Evolutionary conservation across 1,140 invertebrate genomes (phyloP).

Genomic region (Radopholus similis): DNA sequence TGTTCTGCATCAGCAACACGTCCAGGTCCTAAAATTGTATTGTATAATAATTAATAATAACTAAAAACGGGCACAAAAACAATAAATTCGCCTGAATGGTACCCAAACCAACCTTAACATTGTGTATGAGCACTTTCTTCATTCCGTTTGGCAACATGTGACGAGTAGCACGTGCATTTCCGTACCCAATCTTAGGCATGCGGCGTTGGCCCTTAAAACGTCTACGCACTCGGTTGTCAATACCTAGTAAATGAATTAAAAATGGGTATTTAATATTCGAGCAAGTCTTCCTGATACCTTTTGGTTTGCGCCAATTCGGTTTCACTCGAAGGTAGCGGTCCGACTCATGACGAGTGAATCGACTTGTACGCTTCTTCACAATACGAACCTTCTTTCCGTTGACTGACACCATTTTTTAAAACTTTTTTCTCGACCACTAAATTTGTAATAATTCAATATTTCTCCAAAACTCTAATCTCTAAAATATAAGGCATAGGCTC

Average conservation of each 20-base stretch:
- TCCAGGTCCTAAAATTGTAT: constrained; percentile 82
- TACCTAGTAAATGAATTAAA: no score
- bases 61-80: background rate
- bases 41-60: constrained; percentile 5
- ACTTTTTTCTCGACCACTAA: no score
- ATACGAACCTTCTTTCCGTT: constrained; percentile 47
- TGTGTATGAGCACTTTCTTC: constrained; percentile 82
- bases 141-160: constrained; percentile 97
- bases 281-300: no score
- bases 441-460: no score
- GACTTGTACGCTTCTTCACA: constrained; percentile 48
- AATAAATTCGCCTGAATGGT: constrained; percentile 41
- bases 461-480: no score
- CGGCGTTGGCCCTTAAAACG: constrained; percentile 96
- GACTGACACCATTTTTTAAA: constrained; percentile 47
- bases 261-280: no score
- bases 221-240: constrained; percentile 96
- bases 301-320: constrained; percentile 84
- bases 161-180: constrained; percentile 77
- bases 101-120: constrained; percentile 69
- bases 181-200: constrained; percentile 99
- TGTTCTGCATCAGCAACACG: constrained; percentile 96
- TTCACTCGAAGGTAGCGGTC: constrained; percentile 50
- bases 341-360: constrained; percentile 52
- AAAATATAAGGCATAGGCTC: no score